Base-by-base conservation (phyloP, 2,113 vertebrate species). In the Anolis sagrei region DNA sequence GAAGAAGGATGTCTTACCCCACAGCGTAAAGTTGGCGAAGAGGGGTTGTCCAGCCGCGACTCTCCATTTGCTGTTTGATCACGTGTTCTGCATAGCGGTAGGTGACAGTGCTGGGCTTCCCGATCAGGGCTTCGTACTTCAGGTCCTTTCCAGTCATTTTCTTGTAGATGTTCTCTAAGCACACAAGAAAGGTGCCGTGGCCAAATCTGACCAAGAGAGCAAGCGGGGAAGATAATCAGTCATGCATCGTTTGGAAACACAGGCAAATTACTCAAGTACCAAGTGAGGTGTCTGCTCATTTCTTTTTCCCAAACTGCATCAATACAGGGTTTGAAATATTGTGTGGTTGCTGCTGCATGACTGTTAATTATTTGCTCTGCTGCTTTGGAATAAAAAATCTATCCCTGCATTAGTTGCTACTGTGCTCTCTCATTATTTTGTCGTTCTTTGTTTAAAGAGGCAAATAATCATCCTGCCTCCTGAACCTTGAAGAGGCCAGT, bases 161-260 rank as follows among this genome's bases (percentile, higher is more conserved):
- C 95, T 94, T 97, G 93, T 98, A 99, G 88, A 99, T 95, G 88
- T 88, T 97, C 93, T 99, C 98, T 93, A 99, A 89, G 92, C 98
- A 98, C 39, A 99, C 96, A 39, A 99, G 96, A 88, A 99, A 99
- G 90, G 97, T 98, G 64, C 98, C 99, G 0, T 99, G 99, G 87
- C 99, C 99, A 91, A 99, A 98, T 95, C 99, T 99, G 91, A 77
- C 84, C 58, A 88, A 79, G 85, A 11, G 13, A 61, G 49, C 1
- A 8, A 25, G 9, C 81, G 75, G 61, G 86, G 18, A 39, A 23
- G 7, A 29, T 10, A 61, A 91, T 64, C 83, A 68, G 16, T 78
- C 19, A 32, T 76, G 21, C 51, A 34, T 23, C 27, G 44, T 18
- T 3, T 76, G 25, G 39, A 1, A 9, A 25, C 36, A 9, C 7